Percentiles rank a stretch among this genome's conserved stretches.
phyloP scores from a whole-genome alignment of 2,888 invertebrate species.

The Eristalis intricaria region DNA sequence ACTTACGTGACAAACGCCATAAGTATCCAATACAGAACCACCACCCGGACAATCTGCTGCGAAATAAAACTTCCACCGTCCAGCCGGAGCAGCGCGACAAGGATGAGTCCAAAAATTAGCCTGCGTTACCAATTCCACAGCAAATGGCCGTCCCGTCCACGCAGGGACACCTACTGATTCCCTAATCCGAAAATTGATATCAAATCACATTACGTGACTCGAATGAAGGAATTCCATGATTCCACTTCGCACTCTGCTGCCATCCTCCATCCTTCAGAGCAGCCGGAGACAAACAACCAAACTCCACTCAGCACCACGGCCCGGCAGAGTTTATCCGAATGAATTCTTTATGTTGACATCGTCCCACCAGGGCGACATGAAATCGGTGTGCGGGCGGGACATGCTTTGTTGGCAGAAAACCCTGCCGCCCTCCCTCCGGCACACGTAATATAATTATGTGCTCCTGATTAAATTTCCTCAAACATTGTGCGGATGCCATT shows the following conservation, averaged over 20 bases:
- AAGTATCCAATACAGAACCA: neutral
- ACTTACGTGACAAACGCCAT: constrained; percentile 39
- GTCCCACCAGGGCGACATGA: constrained; percentile 19
- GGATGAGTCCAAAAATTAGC: constrained; percentile 57
- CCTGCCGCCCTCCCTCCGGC: neutral
- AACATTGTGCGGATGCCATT: constrained; percentile 40
- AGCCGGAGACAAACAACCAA: constrained; percentile 23
- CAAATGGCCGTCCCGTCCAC: constrained; percentile 9
- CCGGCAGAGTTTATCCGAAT: constrained; percentile 56
- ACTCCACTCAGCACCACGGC: constrained; percentile 13
- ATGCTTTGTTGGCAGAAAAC: constrained; percentile 58
- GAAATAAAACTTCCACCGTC: constrained; percentile 20
- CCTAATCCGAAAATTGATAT: constrained; percentile 77
- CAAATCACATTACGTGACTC: constrained; percentile 78
- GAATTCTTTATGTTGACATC: constrained; percentile 67
- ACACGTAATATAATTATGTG: constrained; percentile 70
- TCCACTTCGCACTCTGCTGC: neutral
- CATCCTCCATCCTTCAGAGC: constrained; percentile 18
- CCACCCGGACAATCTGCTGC: constrained; percentile 19
- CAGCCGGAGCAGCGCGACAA: constrained; percentile 29
- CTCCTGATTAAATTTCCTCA: constrained; percentile 69
- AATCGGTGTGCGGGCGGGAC: constrained; percentile 4
- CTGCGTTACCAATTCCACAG: constrained; percentile 56
- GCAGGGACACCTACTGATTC: constrained; percentile 46
- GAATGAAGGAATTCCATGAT: constrained; percentile 71